Evolutionary conservation across 1,140 invertebrate genomes (phyloP).

Genomic region (Zaprionus vittiger): DNA sequence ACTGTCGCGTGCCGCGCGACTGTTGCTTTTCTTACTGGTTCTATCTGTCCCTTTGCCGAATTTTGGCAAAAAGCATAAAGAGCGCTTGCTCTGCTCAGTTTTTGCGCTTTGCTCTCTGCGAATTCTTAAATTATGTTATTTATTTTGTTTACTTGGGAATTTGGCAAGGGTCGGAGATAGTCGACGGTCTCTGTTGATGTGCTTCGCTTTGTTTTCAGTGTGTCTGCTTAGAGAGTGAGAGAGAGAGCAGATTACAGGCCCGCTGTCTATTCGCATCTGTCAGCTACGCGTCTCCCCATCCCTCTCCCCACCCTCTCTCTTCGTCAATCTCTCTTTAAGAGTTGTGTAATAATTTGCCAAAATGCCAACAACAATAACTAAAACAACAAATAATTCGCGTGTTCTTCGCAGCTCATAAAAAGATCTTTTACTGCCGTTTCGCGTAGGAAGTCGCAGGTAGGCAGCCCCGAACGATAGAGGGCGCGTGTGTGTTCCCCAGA

Average conservation of each 20-base stretch:
- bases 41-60: constrained; percentile 17
- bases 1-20: too few species aligned
- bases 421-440: constrained; percentile 53
- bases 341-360: constrained; percentile 73
- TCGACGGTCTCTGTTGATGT: constrained; percentile 34
- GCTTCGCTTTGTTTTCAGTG: constrained; percentile 42
- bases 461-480: constrained; percentile 39
- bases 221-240: constrained; percentile 14
- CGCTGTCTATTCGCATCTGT: constrained; percentile 36
- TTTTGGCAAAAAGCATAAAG: constrained; percentile 68
- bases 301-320: not conserved
- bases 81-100: constrained; percentile 53
- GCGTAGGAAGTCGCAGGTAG: constrained; percentile 51
- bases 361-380: constrained; percentile 45
- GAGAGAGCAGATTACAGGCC: constrained; percentile 52
- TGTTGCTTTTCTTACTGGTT: too few species aligned
- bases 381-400: constrained; percentile 48
- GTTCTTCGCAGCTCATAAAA: constrained; percentile 60
- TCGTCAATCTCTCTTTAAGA: constrained; percentile 24
- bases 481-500: constrained; percentile 63
- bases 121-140: constrained; percentile 54
- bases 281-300: constrained; percentile 18
- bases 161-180: constrained; percentile 61
- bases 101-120: constrained; percentile 52
- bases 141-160: constrained; percentile 73